A percentile compares a stretch with the other conserved stretches of the same genome.
These are phyloP conservation scores for Gila robusta DNA, from an alignment of 2,797 vertebrate genomes.

Conservation along the genomic window DNA sequence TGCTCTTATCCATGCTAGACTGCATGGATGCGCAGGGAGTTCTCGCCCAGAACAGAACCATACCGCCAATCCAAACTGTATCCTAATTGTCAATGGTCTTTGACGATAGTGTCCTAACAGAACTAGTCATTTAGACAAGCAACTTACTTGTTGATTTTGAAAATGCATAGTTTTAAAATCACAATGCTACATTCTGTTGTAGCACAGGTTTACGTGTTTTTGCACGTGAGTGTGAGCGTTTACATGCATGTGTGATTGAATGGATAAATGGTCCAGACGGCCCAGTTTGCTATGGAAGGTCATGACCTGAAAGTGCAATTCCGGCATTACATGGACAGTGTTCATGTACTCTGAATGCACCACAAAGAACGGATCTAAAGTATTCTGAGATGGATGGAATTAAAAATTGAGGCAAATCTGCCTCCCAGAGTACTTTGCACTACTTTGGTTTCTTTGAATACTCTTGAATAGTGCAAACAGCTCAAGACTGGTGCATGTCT, in stretches of 20 bases:
- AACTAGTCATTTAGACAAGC: background rate
- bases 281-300: background rate
- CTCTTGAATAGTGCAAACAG: conserved; percentile 58
- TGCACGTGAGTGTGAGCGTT: background rate
- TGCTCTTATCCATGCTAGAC: too few relatives aligned
- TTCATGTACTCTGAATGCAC: conserved; percentile 3
- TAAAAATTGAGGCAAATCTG: conserved; percentile 48
- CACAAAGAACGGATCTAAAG: conserved; percentile 20
- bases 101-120: too few relatives aligned
- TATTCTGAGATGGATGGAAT: conserved; percentile 23
- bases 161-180: background rate
- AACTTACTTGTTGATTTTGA: background rate
- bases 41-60: too few relatives aligned
- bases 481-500: conserved; percentile 47
- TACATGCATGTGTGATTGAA: background rate
- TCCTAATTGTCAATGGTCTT: too few relatives aligned
- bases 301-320: conserved; percentile 14
- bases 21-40: too few relatives aligned
- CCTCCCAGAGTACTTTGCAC: conserved; percentile 31
- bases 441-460: conserved; percentile 50
- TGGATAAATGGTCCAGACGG: background rate
- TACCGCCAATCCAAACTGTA: too few relatives aligned
- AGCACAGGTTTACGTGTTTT: background rate
- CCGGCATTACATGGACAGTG: background rate
- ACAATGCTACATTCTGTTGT: background rate